Base-by-base conservation (phyloP, 92 coral and sea anemone genomes). In the Actinernus sp. region DNA sequence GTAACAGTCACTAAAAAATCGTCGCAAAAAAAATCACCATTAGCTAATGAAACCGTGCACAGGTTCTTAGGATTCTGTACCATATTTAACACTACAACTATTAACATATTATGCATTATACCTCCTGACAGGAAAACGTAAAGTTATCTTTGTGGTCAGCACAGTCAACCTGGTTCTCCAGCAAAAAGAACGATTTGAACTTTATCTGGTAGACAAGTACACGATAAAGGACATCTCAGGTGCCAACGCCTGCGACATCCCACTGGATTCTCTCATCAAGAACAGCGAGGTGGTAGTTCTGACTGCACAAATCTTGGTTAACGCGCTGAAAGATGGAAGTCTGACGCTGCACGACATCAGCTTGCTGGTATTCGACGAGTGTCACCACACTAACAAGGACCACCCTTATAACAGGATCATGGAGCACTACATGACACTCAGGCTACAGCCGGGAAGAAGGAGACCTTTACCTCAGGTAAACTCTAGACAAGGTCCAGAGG, bases 141-240 rank as follows among this genome's bases (percentile, higher is more conserved):
- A 70, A 48, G 81, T 94, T 9, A 58, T 84, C 16, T 94, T 94
- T 56, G 73, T 94, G 18, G 98, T 94, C 38, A 94, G 97, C 76
- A 94, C 97, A 24, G 92, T 94, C 6, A 91, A 90, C 55, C 88
- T 94, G 36, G 97, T 91, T 3, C 82, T 79, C 0, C 98, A 94
- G 38, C 98, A 94, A 47, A 71, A 78, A 50, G 84, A 92, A 27
- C 90, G 92, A n/a, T 94, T 94, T 26, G 82, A 91, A 14, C 71
- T 55, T 24, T 84, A 68, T 57, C 81, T 94, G 19, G 78, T 73
- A 12, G 87, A 79, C 85, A 81, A 71, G 67, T 90, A 90, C 83
- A 37, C 52, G 8, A 84, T 90, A 26, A 76, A 68, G 2, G 92
- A 85, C 30, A 76, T 90, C 37, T 85, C 92, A 4, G 92, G 97